These are phyloP conservation scores for Drosophila antonietae DNA, from an alignment of 2,888 invertebrate genomes.

Conservation along the genomic window DNA sequence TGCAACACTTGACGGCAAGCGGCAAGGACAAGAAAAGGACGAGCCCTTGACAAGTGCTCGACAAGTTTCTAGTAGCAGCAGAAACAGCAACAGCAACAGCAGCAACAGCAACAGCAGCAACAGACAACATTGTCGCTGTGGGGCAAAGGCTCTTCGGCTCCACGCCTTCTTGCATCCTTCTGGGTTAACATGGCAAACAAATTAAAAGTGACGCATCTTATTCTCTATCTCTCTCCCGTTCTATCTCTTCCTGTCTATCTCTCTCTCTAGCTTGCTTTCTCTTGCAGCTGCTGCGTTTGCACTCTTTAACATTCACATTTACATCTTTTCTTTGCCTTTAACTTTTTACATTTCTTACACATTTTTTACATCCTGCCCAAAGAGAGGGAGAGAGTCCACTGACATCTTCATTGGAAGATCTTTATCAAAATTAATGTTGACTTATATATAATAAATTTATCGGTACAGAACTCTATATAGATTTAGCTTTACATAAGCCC, in stretches of 20 bases:
- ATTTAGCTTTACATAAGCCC: neutral
- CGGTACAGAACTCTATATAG: neutral
- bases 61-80: constrained; percentile 59
- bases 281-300: constrained; percentile 21
- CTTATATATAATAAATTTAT: neutral
- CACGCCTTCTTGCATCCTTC: constrained; percentile 19
- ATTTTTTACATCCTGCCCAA: neutral
- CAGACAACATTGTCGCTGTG: constrained; percentile 33
- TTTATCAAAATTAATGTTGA: neutral
- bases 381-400: too few species aligned
- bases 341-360: constrained; percentile 17
- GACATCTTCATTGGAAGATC: neutral
- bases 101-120: constrained; percentile 28
- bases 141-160: constrained; percentile 22
- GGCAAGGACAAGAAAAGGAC: constrained; percentile 44
- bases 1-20: constrained; percentile 71
- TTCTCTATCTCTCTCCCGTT: constrained; percentile 3
- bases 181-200: constrained; percentile 64
- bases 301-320: constrained; percentile 22
- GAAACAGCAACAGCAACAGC: constrained; percentile 16
- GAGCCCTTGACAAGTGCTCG: constrained; percentile 70
- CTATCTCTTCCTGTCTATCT: neutral
- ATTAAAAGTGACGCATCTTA: constrained; percentile 74
- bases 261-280: neutral
- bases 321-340: constrained; percentile 10